Base-by-base conservation (phyloP, 1,140 invertebrate genomes). In the Penaeus vannamei region DNA sequence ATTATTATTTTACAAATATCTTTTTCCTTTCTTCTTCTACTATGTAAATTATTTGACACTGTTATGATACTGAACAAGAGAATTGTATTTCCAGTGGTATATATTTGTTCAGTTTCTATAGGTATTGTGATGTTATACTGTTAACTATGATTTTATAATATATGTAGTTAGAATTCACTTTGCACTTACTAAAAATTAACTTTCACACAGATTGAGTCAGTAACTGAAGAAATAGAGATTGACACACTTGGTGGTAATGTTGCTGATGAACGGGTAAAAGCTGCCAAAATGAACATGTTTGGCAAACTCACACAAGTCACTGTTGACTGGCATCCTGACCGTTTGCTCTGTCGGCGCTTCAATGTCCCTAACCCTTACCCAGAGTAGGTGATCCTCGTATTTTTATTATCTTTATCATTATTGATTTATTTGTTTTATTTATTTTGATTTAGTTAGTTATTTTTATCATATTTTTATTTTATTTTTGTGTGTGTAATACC, bases 321-420 rank as follows among this genome's bases (percentile, higher is more conserved):
- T n/a, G 92, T 92, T 14, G 94, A 95, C 86, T 99, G 99, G 99
- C 95, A 96, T 91, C 99, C 99, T 2, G 95, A 96, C 84, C 94
- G 95, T 84, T 92, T 98, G 23, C 93, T 99, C 0, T 99, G 97
- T 92, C 97, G 97, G 92, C 94, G 98, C 66, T 99, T 99, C 92
- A 99, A 99, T 93, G 96, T 99, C 19, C 96, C 98, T 19, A 53
- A 99, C 93, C 97, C 98, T 0, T 96, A 95, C 92, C 94, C 95
- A 89, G 94, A 95, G 94, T 95, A 92, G 92, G 92, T 69, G 17
- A 20, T 8, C 23, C 23, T 42, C 23, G 53, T 42, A 62, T 80
- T 46, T 19, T 23, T n/a, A 59, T 83, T 53, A 7, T 62, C 26
- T 22, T 32, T 60, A 22, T 29, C 32, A 17, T 20, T 22, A 10